Base-by-base conservation (phyloP, 1,140 invertebrate genomes). In the Lethocerus indicus region DNA sequence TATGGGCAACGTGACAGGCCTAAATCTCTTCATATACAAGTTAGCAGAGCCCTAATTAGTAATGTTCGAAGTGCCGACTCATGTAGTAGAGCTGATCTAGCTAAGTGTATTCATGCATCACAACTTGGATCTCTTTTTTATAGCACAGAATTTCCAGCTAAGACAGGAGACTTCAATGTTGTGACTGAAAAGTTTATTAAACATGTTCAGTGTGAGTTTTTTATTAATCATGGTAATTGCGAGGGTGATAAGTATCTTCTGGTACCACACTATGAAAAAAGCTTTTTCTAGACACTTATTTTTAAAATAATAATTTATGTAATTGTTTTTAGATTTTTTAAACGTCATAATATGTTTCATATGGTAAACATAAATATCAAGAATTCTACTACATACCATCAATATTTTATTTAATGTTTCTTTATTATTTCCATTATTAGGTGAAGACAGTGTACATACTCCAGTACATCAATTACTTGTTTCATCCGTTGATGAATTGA, bases 1-100 rank as follows among this genome's bases (percentile, higher is more conserved):
- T 71, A 76, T 12, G 76, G 75, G 54, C 83, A 87, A 62, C 73
- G 79, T 47, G 88, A 91, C 60, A 66, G 87, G 36, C 88, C 87
- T 2, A 77, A 79, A 52, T 79, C 81, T 28, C 62, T 92, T 21
- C 83, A 88, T 58, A 64, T 90, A 16, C 84, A 88, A 67, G 78
- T 83, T 1, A 87, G 86, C 0, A 70, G 84, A 50, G 75, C 83
- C 3, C 78, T 78, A 0, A 68, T 87, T 37, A 87, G 83, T 5
- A 93, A 93, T 62, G 76, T 82, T 26, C 71, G 81, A 40, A 75
- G 75, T 47, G 71, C 72, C 53, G 79, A 84, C 44, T 63, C 68
- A 45, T 76, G 75, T 48, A 83, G 81, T 1, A 64, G 77, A 47
- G 72, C 75, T 12, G 79, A 87, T 62, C 68, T 90, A 51, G 75